Evolutionary conservation across 1,140 invertebrate species (phyloP).

Genomic region (Cylas formicarius): DNA sequence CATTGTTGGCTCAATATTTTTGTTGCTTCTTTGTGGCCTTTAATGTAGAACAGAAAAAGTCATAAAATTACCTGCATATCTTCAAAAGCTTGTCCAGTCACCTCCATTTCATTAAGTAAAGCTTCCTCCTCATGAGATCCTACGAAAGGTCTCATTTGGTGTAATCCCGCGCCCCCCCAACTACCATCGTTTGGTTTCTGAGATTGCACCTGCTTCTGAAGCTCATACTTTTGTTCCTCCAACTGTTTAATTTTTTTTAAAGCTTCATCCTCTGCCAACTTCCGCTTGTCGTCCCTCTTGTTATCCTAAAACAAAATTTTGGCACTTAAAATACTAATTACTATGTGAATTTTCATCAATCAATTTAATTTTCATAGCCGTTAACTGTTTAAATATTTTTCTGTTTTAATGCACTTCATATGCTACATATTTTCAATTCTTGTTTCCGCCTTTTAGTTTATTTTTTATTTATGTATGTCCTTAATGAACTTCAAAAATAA

Average conservation of each 20-base stretch:
- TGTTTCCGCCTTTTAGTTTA: not conserved
- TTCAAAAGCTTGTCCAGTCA: slow-evolving; percentile 97
- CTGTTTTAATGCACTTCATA: too few species aligned
- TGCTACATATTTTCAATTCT: too few species aligned
- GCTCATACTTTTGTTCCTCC: slow-evolving; percentile 81
- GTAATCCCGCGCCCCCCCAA: slow-evolving; percentile 45
- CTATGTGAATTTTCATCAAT: too few species aligned
- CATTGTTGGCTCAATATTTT: too few species aligned
- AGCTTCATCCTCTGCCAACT: slow-evolving; percentile 91
- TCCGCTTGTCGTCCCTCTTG: slow-evolving; percentile 85
- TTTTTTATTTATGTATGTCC: not conserved
- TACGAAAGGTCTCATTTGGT: slow-evolving; percentile 52
- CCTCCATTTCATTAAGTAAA: slow-evolving; percentile 97
- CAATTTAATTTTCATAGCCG: too few species aligned
- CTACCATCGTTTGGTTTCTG: slow-evolving; percentile 71
- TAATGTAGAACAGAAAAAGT: too few species aligned
- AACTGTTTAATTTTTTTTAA: slow-evolving; percentile 90
- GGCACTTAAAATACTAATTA: too few species aligned
- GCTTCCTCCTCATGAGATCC: slow-evolving; percentile 88
- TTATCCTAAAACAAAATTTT: slow-evolving; percentile 58
- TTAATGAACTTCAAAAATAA: not conserved
- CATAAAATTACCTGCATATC: slow-evolving; percentile 74
- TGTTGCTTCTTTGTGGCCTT: too few species aligned
- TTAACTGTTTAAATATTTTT: too few species aligned
- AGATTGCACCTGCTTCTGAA: slow-evolving; percentile 73